Evolutionary conservation across 2,888 invertebrate genomes (phyloP).

Genomic region (Rhodophaea formosa): DNA sequence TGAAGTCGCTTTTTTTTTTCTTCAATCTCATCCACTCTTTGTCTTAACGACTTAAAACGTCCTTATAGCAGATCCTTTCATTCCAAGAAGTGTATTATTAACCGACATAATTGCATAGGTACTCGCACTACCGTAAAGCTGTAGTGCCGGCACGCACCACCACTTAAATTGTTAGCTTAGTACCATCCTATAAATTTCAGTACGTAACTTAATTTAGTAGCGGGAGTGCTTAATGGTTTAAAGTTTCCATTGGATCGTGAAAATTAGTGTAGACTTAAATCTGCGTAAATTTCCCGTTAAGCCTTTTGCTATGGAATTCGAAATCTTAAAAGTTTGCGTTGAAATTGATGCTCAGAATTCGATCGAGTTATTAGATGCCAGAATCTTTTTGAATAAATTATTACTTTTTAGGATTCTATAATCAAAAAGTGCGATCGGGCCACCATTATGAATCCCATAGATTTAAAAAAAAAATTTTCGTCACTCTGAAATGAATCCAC

Average conservation of each 20-base stretch:
- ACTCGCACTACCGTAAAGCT: conserved; percentile 8
- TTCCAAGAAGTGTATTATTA: neutral
- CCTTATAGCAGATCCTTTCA: too few species aligned
- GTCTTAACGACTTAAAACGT: too few species aligned
- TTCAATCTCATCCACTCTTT: too few species aligned
- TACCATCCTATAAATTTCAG: conserved; percentile 44
- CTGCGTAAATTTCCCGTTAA: conserved; percentile 14
- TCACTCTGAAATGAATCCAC: too few species aligned
- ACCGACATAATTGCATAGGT: conserved; percentile 22
- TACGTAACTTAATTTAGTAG: conserved; percentile 28
- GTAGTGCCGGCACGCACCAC: conserved; percentile 22
- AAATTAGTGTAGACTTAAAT: conserved; percentile 21
- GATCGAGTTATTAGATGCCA: neutral
- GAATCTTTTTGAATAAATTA: neutral
- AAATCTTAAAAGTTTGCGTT: neutral
- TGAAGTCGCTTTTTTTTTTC: too few species aligned
- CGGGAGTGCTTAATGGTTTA: conserved; percentile 32
- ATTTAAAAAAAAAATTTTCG: too few species aligned
- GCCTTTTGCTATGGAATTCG: neutral
- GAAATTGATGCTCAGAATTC: neutral
- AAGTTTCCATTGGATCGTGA: conserved; percentile 36
- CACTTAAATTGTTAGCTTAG: conserved; percentile 38
- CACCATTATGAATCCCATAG: too few species aligned
- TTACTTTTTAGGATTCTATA: too few species aligned
- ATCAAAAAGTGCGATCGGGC: too few species aligned